Base-by-base conservation (phyloP, 2,888 invertebrate genomes). In the Sialis lutaria region DNA sequence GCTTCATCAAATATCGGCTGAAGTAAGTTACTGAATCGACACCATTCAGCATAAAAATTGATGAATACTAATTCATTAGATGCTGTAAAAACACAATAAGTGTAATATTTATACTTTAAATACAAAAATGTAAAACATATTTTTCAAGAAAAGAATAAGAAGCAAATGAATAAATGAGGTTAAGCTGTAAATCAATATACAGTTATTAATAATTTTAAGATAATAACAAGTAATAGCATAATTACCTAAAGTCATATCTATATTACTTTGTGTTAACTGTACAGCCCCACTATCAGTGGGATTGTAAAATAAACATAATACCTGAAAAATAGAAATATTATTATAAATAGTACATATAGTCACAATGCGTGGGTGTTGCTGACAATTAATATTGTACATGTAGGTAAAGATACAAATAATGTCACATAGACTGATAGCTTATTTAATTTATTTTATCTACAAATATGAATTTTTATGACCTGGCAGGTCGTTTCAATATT, bases 1-100 rank as follows among this genome's bases (percentile, higher is more conserved):
- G 96, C 90, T 64, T 96, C 93, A 64, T 93, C 90, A 67, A 93
- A 99, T 58, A 96, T 83, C 8, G 98, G 98, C 65, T 88, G 86
- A 61, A 99, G 70, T 69, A 93, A 79, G 65, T 91, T 96, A 70
- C 97, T 97, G 72, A 97, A 98, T 59, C 90, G 82, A 70, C 98
- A 98, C 98, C 98, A 98, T 63, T 98, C 96, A 33, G 98, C 98
- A 70, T 97, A 98, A 68, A 98, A 98, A 70, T 99, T 98, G 51
- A 98, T 80, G 67, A 98, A 88, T 51, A 97, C 95, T 66, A 98
- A 70, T 72, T 98, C 96, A 75, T 93, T 90, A 50, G 85, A 82
- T 51, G 87, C 95, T 93, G 74, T 53, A 82, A 81, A 55, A 40
- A 45, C 12, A 48, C 35, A 43, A 35, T 40, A 31, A 8, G 2